Evolutionary conservation across 2,888 invertebrate species (phyloP).

Genomic region (Andrena praecox): DNA sequence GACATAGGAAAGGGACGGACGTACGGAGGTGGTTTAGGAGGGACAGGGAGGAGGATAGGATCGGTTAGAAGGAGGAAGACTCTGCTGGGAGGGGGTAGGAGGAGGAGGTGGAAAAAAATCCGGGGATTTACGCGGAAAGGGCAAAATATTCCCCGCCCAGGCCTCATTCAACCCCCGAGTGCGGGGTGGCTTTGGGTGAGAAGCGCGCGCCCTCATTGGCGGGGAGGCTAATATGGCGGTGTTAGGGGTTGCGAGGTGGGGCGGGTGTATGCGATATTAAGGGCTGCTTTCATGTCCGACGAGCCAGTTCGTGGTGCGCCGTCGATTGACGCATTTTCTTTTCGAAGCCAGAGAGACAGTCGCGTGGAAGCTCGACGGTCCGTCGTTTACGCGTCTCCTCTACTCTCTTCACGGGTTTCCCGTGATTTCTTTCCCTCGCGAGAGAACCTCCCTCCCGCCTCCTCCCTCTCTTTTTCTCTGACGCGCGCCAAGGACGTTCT

Average conservation of each 20-base stretch:
- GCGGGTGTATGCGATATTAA: constrained; percentile 81
- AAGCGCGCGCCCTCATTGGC: constrained; percentile 84
- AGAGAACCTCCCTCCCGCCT: neutral
- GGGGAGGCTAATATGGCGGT: constrained; percentile 85
- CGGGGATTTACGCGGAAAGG: constrained; percentile 81
- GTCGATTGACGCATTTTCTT: constrained; percentile 84
- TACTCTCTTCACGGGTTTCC: neutral
- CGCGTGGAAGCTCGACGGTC: constrained; percentile 44
- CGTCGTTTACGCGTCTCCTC: constrained; percentile 1
- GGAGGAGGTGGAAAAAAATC: constrained; percentile 74
- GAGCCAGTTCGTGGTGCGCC: constrained; percentile 86
- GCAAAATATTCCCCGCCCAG: constrained; percentile 84
- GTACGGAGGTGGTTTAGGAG: neutral
- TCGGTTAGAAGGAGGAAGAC: constrained; percentile 38
- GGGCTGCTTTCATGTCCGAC: constrained; percentile 82
- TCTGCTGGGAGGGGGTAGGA: constrained; percentile 50
- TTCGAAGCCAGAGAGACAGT: constrained; percentile 55
- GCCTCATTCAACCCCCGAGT: constrained; percentile 82
- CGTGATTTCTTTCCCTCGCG: neutral
- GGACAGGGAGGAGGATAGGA: constrained; percentile 24
- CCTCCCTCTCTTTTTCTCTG: neutral
- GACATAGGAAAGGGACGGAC: constrained; percentile 40
- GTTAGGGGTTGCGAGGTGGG: constrained; percentile 79
- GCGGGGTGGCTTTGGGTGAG: constrained; percentile 81
- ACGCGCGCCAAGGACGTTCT: constrained; percentile 32